Base-by-base conservation (phyloP, 2,888 invertebrate genomes). In the Lottia gigantea region DNA sequence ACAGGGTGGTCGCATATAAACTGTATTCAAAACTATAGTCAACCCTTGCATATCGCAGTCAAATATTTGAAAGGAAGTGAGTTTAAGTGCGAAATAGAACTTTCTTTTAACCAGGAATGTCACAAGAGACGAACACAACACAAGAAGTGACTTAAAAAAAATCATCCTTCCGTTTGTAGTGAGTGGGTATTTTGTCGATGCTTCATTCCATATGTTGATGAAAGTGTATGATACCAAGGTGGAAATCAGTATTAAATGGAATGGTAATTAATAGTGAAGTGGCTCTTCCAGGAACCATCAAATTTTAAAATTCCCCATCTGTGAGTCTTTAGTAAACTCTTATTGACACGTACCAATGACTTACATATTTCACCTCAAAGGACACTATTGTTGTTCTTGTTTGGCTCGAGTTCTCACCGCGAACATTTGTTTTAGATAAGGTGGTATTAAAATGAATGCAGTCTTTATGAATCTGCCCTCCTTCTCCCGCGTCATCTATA, bases 331-430 rank as follows among this genome's bases (percentile, higher is more conserved):
- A 55, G 11, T 23, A 55, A 23, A 23, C 55, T 14, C 55, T 55
- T 55, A 55, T 55, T 55, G 55, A 23, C 55, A 19, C 19, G 23
- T 55, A 55, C 55, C 55, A 55, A 55, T 55, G 55, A 55, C 55
- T 55, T 23, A 23, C 55, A 55, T 23, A 55, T 55, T 55, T 19
- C 55, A 23, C 40, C 55, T 23, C 55, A 55, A 55, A 55, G 55
- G 55, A 55, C 55, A 55, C 6, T 40, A 40, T 40, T 55, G 55
- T 55, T 55, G 23, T 55, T 55, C 55, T 55, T 55, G 55, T 55
- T 40, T 40, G 23, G 55, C 23, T 55, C 23, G 55, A 55, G 55
- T 23, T 19, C 19, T 4, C 55, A 55, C 19, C 19, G 23, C 23
- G 55, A 55, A 55, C 55, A 55, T 55, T 55, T 55, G 55, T 55